Percentiles rank a stretch among this genome's conserved stretches.
These are phyloP conservation scores for Charaxes varanes DNA, from an alignment of 1,140 invertebrate species.

Conservation along the genomic window DNA sequence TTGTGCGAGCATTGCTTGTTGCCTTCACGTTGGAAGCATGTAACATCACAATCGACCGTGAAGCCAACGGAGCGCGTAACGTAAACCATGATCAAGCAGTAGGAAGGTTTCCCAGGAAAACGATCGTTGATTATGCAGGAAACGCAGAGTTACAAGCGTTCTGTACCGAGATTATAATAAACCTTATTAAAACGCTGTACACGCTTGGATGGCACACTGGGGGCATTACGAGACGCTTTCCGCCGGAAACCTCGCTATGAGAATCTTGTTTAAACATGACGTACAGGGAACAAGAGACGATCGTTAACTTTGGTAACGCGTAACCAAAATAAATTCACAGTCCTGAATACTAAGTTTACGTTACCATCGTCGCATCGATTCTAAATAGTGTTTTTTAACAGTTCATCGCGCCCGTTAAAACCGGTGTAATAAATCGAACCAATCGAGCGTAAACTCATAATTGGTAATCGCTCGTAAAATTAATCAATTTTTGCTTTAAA, in stretches of 20 bases:
- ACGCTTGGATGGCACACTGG: conserved; percentile 41
- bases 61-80: conserved; percentile 35
- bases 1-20: neutral
- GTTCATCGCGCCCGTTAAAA: conserved; percentile 4
- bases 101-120: conserved; percentile 36
- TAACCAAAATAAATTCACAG: conserved; percentile 1
- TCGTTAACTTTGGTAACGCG: conserved; percentile 2
- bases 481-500: no score
- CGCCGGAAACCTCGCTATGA: conserved; percentile 48
- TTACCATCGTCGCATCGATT: neutral
- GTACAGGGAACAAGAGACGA: neutral
- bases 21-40: neutral
- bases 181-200: conserved; percentile 48
- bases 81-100: conserved; percentile 29
- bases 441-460: conserved; percentile 6
- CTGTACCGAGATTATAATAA: conserved; percentile 40
- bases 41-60: conserved; percentile 16
- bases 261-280: conserved; percentile 27
- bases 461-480: conserved; percentile 4
- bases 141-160: conserved; percentile 36
- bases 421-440: conserved; percentile 9
- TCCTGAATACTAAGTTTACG: neutral
- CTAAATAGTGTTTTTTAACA: conserved; percentile 8
- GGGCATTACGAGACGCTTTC: conserved; percentile 43
- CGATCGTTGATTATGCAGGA: conserved; percentile 46